phyloP scores from a whole-genome alignment of 2,888 invertebrate species.

The Agonopterix subpropinquella region DNA sequence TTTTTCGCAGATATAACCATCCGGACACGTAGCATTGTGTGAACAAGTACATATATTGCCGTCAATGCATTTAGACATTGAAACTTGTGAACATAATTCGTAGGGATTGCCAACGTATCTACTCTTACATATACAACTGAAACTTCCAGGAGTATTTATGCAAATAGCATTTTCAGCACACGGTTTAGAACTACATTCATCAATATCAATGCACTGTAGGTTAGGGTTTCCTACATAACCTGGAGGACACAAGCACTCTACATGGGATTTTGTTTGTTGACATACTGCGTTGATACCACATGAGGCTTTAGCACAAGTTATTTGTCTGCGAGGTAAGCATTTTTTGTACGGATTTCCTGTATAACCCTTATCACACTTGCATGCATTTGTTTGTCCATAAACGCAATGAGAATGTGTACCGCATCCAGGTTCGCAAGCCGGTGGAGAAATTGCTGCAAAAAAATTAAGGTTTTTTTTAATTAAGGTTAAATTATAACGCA shows the following conservation, averaged over 20 bases:
- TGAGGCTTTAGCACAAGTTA: conserved; percentile 81
- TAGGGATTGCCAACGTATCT: conserved; percentile 92
- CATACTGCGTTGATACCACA: conserved; percentile 90
- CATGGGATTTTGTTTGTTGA: conserved; percentile 81
- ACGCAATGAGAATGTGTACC: conserved; percentile 91
- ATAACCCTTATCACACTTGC: conserved; percentile 89
- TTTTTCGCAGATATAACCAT: conserved; percentile 83
- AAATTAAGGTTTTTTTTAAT: conserved; percentile 8
- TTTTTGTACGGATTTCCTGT: conserved; percentile 92
- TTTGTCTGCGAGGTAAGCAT: conserved; percentile 82
- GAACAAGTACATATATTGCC: conserved; percentile 82
- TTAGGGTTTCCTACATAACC: conserved; percentile 93
- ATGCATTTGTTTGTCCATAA: conserved; percentile 84
- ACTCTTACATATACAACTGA: conserved; percentile 91
- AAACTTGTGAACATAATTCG: conserved; percentile 83
- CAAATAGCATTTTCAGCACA: conserved; percentile 92
- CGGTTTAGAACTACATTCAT: conserved; percentile 87
- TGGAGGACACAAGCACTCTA: conserved; percentile 88
- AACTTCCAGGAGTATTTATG: conserved; percentile 91
- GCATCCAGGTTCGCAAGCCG: conserved; percentile 87
- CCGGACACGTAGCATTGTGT: conserved; percentile 82
- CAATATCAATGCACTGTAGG: conserved; percentile 87
- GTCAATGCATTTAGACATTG: conserved; percentile 81
- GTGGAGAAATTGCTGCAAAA: conserved; percentile 82
- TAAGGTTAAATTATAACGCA: too few species aligned